phyloP scores from a whole-genome alignment of 2,113 vertebrate species.

The Bos taurus region DNA sequence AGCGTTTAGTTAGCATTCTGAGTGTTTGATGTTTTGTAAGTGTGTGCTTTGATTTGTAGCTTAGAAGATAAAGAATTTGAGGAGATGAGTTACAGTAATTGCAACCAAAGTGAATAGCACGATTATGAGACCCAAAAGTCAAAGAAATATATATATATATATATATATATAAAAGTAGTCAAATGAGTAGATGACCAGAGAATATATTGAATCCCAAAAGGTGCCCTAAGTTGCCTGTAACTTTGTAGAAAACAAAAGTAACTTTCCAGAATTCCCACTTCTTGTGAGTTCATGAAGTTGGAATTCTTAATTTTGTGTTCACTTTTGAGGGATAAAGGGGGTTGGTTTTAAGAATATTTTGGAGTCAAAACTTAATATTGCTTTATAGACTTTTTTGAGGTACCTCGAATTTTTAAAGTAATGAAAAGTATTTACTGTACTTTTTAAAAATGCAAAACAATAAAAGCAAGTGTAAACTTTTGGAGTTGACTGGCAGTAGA shows the following conservation, averaged over 20 bases:
- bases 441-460: neutral
- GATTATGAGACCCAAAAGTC: neutral
- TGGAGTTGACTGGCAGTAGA: neutral
- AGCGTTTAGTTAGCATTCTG: neutral
- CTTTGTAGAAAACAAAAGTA: constrained; percentile 1
- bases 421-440: neutral
- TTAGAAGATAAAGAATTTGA: neutral
- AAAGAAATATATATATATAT: neutral
- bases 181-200: neutral
- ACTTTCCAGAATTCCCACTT: neutral
- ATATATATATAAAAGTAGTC: neutral
- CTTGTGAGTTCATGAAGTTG: neutral
- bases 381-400: neutral
- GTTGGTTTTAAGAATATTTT: neutral
- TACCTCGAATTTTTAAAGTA: neutral
- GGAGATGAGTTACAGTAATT: neutral
- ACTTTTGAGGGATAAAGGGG: neutral
- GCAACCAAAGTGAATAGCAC: neutral
- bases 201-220: neutral
- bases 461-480: neutral
- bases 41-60: neutral
- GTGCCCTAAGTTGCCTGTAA: neutral
- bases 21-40: neutral
- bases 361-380: neutral
- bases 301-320: neutral